Evolutionary conservation across 2,113 vertebrate species (phyloP).

Genomic region (Alces alces): DNA sequence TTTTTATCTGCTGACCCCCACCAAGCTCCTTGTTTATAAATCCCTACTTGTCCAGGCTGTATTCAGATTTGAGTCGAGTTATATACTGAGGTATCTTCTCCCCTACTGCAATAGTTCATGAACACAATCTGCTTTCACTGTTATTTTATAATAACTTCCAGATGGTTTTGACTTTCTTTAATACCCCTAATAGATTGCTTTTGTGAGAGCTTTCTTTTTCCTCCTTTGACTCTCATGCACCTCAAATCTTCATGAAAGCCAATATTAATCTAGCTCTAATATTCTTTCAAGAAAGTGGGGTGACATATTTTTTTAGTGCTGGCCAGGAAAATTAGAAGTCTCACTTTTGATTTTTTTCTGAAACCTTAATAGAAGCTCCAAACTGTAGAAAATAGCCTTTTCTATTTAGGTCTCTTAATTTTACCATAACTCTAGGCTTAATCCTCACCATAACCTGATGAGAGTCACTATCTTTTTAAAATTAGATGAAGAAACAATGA

Average conservation of each 20-base stretch:
- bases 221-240: background rate
- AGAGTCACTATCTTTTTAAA: background rate
- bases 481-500: background rate
- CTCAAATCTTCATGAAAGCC: background rate
- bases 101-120: background rate
- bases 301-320: background rate
- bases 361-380: background rate
- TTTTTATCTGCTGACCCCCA: background rate
- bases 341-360: background rate
- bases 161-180: background rate
- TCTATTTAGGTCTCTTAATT: background rate
- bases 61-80: background rate
- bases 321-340: background rate
- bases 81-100: background rate
- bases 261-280: background rate
- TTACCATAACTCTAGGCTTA: background rate
- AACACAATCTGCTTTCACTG: background rate
- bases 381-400: background rate
- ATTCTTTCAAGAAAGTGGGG: background rate
- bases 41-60: background rate
- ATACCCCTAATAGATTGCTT: background rate
- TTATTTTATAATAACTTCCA: background rate
- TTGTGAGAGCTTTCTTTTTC: background rate
- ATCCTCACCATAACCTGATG: background rate
- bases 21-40: background rate